Base-by-base conservation (phyloP, 2,797 vertebrate species). In the Nannoperca australis region DNA sequence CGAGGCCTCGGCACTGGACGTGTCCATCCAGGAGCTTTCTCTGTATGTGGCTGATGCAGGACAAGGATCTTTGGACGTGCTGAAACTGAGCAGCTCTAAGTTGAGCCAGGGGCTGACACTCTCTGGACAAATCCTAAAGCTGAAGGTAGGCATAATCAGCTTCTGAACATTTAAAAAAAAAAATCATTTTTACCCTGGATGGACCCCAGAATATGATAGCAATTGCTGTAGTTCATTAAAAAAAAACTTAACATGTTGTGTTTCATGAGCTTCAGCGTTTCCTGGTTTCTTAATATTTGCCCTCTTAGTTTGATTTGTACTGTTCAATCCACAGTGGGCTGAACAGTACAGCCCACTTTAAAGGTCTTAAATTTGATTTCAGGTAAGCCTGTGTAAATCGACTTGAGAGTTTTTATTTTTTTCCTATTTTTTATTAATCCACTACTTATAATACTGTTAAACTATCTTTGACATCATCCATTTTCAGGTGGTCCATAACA, bases 41-140 rank as follows among this genome's bases (percentile, higher is more conserved):
- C 66, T 99, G 20, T 97, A 95, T 70, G 93, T 98, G 49, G 94
- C 96, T 0, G 96, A 97, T 54, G 44, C 69, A 7, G 84, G 82
- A 10, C 85, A 81, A 1, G 87, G 91, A 50, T 92, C 95, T 36
- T 95, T 99, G 0, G 86, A 93, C 40, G 86, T 94, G 22, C 82
- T 97, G 50, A 95, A 89, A 51, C 59, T 97, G 27, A 85, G 93
- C 69, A 86, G 93, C 54, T 78, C 89, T 8, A 79, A 36, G 42
- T 90, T 85, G 0, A 87, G 85, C 63, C 80, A 91, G 7, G 90
- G 85, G 8, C 90, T 95, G 22, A 81, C 84, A 0, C 92, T 91
- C 1, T 86, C 91, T 72, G 94, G 94, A 70, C 91, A 78, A 49
- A 75, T 93, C 0, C 27, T 97, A 14, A 87, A 93, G 13, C 91